Evolutionary conservation across 2,888 invertebrate species (phyloP).

Genomic region (Scelioninae gen. 2): DNA sequence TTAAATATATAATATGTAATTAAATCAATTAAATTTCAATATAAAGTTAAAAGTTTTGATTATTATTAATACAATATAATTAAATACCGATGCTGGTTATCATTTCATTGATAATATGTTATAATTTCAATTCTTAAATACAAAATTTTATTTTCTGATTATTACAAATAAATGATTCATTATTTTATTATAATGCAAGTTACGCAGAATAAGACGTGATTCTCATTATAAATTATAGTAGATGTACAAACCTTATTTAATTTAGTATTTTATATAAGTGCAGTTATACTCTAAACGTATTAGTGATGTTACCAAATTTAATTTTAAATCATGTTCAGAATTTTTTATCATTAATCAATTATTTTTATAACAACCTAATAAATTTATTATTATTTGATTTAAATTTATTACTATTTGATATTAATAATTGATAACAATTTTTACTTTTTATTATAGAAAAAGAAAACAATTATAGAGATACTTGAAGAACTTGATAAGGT

Average conservation of each 20-base stretch:
- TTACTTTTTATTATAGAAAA: conserved; percentile 75
- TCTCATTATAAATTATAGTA: conserved; percentile 17
- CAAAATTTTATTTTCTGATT: too few species aligned
- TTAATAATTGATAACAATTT: conserved; percentile 12
- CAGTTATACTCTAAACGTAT: conserved; percentile 14
- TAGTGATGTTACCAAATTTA: not conserved
- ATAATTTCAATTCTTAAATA: too few species aligned
- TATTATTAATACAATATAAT: too few species aligned
- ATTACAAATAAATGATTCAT: conserved; percentile 13
- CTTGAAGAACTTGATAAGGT: conserved; percentile 84
- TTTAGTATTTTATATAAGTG: conserved; percentile 11
- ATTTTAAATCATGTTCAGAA: not conserved
- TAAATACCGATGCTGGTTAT: too few species aligned
- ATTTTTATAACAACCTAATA: not conserved
- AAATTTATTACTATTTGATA: too few species aligned
- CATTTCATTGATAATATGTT: too few species aligned
- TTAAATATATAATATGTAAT: too few species aligned
- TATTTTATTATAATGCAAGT: conserved; percentile 18
- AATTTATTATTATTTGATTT: too few species aligned
- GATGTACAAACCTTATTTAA: conserved; percentile 1
- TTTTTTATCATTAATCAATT: not conserved
- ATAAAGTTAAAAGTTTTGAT: too few species aligned
- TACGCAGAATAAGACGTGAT: conserved; percentile 16
- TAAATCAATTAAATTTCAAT: too few species aligned
- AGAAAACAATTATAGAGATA: conserved; percentile 77